Evolutionary conservation across 2,113 vertebrate genomes (phyloP).

Genomic region (Pungitius pungitius): DNA sequence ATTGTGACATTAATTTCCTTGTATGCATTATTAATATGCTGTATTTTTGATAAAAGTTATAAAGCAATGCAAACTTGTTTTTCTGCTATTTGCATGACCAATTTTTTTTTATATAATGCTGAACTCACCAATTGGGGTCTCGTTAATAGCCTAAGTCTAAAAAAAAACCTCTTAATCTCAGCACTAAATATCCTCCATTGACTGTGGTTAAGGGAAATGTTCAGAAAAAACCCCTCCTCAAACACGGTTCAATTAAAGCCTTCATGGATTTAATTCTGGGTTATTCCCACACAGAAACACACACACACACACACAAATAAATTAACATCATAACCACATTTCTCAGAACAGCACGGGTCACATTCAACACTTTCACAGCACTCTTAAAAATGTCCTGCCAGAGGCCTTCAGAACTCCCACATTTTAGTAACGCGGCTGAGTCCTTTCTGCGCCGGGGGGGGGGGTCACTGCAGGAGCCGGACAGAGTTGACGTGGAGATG

Average conservation of each 20-base stretch:
- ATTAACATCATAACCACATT: slow-evolving; percentile 33
- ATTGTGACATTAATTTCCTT: neutral
- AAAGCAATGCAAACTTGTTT: neutral
- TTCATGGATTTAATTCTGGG: slow-evolving; percentile 28
- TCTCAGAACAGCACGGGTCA: neutral
- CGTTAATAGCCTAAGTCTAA: too few species aligned
- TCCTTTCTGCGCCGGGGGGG: neutral
- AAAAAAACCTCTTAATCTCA: too few species aligned
- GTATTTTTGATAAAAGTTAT: neutral
- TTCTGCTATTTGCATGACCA: neutral
- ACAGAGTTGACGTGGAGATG: slow-evolving; percentile 81
- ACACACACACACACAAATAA: slow-evolving; percentile 16
- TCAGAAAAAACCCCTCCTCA: neutral
- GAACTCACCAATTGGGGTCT: neutral
- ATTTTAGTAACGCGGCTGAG: neutral
- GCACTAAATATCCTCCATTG: too few species aligned
- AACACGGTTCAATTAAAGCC: slow-evolving; percentile 20
- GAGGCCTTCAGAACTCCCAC: slow-evolving; percentile 4
- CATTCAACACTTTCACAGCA: slow-evolving; percentile 29
- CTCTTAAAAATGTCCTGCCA: slow-evolving; percentile 10
- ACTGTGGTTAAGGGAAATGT: too few species aligned
- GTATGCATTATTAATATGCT: neutral
- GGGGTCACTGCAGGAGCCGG: slow-evolving; percentile 69
- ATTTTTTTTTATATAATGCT: neutral
- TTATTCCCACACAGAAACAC: slow-evolving; percentile 15